Conservation (phyloP, 2,888 invertebrate genomes). For the Siphonodentalium dalli region DNA sequence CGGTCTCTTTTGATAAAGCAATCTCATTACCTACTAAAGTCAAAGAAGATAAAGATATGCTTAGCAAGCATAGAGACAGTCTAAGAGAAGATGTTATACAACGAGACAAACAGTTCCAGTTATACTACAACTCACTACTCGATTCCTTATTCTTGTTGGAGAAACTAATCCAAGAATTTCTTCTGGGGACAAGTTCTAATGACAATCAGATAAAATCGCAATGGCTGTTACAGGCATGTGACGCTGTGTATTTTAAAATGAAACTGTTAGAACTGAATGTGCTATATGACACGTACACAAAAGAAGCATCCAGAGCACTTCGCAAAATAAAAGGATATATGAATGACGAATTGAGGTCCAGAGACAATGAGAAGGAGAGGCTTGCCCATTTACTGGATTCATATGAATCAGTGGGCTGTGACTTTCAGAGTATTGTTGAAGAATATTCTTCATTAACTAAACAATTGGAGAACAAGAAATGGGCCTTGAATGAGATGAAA, state of each 20-base stretch:
- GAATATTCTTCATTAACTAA: slow-evolving; percentile 49
- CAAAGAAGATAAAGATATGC: slow-evolving; percentile 40
- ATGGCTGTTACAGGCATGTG: slow-evolving; percentile 53
- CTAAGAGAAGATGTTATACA: slow-evolving; percentile 38
- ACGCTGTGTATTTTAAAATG: slow-evolving; percentile 57
- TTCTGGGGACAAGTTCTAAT: slow-evolving; percentile 45
- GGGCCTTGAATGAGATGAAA: slow-evolving; percentile 54
- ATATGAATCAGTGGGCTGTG: slow-evolving; percentile 54
- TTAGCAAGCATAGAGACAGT: slow-evolving; percentile 38
- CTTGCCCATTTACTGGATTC: slow-evolving; percentile 45
- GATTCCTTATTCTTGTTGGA: slow-evolving; percentile 48
- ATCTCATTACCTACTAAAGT: slow-evolving; percentile 53
- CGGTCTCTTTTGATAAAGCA: no score
- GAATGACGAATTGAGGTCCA: slow-evolving; percentile 35
- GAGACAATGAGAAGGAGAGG: slow-evolving; percentile 40
- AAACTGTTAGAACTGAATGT: slow-evolving; percentile 54
- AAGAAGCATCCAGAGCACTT: slow-evolving; percentile 53
- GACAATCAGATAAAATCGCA: slow-evolving; percentile 45
- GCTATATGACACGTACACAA: slow-evolving; percentile 55
- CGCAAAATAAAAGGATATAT: slow-evolving; percentile 44
- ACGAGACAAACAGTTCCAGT: slow-evolving; percentile 52
- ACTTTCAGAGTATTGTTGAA: slow-evolving; percentile 50
- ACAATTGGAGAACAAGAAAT: slow-evolving; percentile 57
- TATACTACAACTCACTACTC: slow-evolving; percentile 53
- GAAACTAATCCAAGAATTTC: slow-evolving; percentile 43